Percentiles rank a stretch among this genome's conserved stretches.
phyloP scores from a whole-genome alignment of 1,140 invertebrate genomes.

The Drosophila parabipectinata region DNA sequence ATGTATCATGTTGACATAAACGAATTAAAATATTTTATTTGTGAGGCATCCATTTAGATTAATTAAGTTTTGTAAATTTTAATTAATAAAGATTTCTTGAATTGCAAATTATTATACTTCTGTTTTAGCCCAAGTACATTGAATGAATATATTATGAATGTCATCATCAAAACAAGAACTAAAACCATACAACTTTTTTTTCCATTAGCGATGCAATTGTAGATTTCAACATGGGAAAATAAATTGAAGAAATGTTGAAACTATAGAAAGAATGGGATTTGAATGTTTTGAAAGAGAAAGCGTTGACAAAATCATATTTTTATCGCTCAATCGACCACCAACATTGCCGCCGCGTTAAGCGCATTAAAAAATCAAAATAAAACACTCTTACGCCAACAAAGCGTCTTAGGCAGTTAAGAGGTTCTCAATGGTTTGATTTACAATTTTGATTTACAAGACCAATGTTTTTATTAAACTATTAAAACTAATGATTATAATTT shows the following conservation, averaged over 20 bases:
- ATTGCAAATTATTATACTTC: too few relatives aligned
- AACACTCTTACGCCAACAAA: slow-evolving; percentile 17
- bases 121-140: too few relatives aligned
- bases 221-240: slow-evolving; percentile 15
- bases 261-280: slow-evolving; percentile 45
- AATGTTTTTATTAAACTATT: slow-evolving; percentile 87
- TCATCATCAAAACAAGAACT: too few relatives aligned
- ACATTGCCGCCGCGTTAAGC: slow-evolving; percentile 49
- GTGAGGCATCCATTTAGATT: too few relatives aligned
- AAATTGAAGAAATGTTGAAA: slow-evolving; percentile 51
- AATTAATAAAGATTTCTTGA: not conserved
- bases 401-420: slow-evolving; percentile 20
- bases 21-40: too few relatives aligned
- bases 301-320: slow-evolving; percentile 48
- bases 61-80: too few relatives aligned
- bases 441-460: slow-evolving; percentile 87
- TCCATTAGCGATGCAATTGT: too few relatives aligned
- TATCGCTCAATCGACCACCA: slow-evolving; percentile 36
- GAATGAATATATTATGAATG: too few relatives aligned
- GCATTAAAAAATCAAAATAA: slow-evolving; percentile 44
- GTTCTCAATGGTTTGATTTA: too few relatives aligned
- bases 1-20: too few relatives aligned
- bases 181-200: too few relatives aligned
- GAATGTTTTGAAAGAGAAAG: slow-evolving; percentile 54
- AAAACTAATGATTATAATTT: slow-evolving; percentile 85